Percentiles rank a stretch among this genome's conserved stretches.
phyloP scores from a whole-genome alignment of 2,888 invertebrate genomes.

The Drosophila leonis region DNA sequence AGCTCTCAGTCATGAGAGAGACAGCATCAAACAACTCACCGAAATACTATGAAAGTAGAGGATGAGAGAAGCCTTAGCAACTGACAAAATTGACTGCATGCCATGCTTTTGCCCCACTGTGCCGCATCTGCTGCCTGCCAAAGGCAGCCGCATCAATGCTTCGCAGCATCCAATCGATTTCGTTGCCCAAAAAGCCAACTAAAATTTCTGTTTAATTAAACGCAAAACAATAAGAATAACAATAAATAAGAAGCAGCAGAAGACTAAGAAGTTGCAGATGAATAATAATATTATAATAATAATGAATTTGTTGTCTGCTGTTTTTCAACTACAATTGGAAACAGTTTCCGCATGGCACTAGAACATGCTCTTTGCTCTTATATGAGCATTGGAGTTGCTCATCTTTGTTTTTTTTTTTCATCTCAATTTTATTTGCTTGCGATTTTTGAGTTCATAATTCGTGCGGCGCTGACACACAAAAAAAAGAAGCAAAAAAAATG shows the following conservation, averaged over 20 bases:
- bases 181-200: background rate
- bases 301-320: constrained; percentile 55
- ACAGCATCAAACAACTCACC: no score
- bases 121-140: constrained; percentile 12
- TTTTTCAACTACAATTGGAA: constrained; percentile 22
- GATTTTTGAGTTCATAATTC: constrained; percentile 69
- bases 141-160: background rate
- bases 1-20: no score
- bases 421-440: constrained; percentile 30
- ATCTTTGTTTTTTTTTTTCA: constrained; percentile 27
- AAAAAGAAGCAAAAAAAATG: constrained; percentile 17
- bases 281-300: constrained; percentile 36
- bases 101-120: background rate
- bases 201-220: constrained; percentile 68
- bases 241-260: constrained; percentile 59
- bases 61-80: no score
- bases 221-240: constrained; percentile 57
- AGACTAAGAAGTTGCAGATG: background rate
- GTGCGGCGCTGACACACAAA: constrained; percentile 70
- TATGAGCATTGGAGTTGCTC: constrained; percentile 34
- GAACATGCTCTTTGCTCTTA: constrained; percentile 37
- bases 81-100: background rate
- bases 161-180: constrained; percentile 45
- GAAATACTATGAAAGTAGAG: no score
- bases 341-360: constrained; percentile 72